These are phyloP conservation scores for Pogonocichla stellata DNA, from an alignment of 2,113 vertebrate genomes.

Conservation along the genomic window DNA sequence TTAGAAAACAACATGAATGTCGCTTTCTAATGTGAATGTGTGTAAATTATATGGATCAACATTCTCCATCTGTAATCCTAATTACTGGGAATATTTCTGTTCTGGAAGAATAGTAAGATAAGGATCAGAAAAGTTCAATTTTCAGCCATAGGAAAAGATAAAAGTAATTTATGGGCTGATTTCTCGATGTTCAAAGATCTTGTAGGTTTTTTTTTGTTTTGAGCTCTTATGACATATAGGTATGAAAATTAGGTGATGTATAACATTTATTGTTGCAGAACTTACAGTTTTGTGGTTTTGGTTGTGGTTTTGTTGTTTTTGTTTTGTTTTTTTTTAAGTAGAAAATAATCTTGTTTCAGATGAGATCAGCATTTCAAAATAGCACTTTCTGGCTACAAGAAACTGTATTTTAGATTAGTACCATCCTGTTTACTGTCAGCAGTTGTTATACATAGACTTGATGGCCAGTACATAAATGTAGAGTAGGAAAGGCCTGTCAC, in stretches of 20 bases:
- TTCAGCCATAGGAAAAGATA: not conserved
- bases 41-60: not conserved
- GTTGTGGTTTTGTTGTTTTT: not conserved
- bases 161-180: not conserved
- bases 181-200: not conserved
- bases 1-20: not conserved
- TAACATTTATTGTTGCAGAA: not conserved
- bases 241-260: not conserved
- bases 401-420: not conserved
- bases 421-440: not conserved
- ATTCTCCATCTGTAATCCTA: not conserved
- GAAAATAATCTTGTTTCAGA: not conserved
- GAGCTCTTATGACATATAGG: rapidly evolving
- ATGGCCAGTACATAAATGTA: not conserved
- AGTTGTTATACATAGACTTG: not conserved
- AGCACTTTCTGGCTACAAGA: not conserved
- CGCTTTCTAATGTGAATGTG: not conserved
- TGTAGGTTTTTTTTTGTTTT: not conserved
- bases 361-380: not conserved
- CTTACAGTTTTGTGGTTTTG: rapidly evolving
- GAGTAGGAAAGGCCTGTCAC: not conserved
- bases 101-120: not conserved
- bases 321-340: not conserved
- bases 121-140: not conserved
- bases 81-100: not conserved